phyloP scores from a whole-genome alignment of 1,140 invertebrate genomes.

The Aphis craccivora region DNA sequence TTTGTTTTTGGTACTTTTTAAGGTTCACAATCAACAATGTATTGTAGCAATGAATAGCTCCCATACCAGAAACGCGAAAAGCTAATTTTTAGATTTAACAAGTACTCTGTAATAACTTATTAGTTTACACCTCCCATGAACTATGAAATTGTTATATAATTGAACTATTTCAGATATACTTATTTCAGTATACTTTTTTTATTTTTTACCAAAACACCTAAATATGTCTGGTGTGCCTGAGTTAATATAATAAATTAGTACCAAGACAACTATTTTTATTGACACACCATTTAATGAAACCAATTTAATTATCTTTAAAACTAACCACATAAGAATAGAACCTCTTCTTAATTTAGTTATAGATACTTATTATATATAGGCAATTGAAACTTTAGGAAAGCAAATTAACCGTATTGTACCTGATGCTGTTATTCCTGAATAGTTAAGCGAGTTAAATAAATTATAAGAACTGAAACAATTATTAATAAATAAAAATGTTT shows the following conservation, averaged over 20 bases:
- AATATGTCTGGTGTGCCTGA: not conserved
- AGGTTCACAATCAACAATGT: not conserved
- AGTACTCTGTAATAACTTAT: not conserved
- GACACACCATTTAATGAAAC: not conserved
- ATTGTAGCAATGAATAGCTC: too few relatives aligned
- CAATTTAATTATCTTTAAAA: not conserved
- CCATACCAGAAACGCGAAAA: too few relatives aligned
- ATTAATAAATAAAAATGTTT: conserved; percentile 59
- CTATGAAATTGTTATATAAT: not conserved
- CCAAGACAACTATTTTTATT: not conserved
- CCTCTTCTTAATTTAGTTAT: conserved; percentile 59
- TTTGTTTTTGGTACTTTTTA: not conserved
- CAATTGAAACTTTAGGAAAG: conserved; percentile 53
- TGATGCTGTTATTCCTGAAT: conserved; percentile 46
- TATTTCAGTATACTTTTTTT: not conserved
- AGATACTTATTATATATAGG: conserved; percentile 58
- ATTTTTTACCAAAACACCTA: not conserved
- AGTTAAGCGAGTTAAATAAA: conserved; percentile 53
- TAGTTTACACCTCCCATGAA: not conserved
- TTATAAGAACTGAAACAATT: conserved; percentile 20
- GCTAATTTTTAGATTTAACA: not conserved
- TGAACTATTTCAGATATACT: not conserved
- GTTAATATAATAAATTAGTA: not conserved
- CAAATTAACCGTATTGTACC: conserved; percentile 58
- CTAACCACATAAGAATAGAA: not conserved